Evolutionary conservation across 2,113 vertebrate species (phyloP), one percentile per base, ranked within the genome.

Genomic region (Myotis davidii): DNA sequence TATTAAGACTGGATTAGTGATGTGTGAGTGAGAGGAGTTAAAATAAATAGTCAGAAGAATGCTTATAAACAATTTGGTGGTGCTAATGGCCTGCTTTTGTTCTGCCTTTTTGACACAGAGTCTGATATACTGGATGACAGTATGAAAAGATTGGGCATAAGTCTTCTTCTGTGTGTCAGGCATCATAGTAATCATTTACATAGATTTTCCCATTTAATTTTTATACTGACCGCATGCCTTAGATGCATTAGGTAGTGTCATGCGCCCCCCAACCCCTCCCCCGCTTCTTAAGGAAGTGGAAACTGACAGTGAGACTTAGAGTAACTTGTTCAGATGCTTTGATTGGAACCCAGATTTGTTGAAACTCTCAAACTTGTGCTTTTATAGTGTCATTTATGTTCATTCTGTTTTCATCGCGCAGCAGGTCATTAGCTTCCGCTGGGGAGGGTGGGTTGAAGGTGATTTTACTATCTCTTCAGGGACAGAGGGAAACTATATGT

Each of bases 151-250:
- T 18, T 39, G 23, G 25, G 6, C 32, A 1, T 16, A 34, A 14
- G 48, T 25, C 34, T 61, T 93, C 50, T 69, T 84, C 48, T 79
- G 8, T 72, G 45, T 67, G 27, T 73, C 54, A 88, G 81, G 21
- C 9, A 64, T 56, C 48, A 18, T 59, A 34, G 34, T 92, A 81
- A 77, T 94, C 34, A 90, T 85, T 82, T 84, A 74, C 39, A 39
- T 65, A 45, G 64, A 89, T 61, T 59, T 92, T 59, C 13, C 69
- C 52, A 81, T 23, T 96, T 96, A 78, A 69, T 79, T 92, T 92
- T 85, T 85, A 8, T 85, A 85, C 52, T 39, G 89, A 56, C 42
- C 3, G 23, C 6, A 7, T 91, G 29, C n/a, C 61, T 82, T 78
- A 81, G 73, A n/a, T 73, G 23, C 32, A 64, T 32, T 23, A 25